A percentile compares a stretch with the other conserved stretches of the same genome.
Conservation (phyloP, 2,113 vertebrate genomes). For the Thryonomys swinderianus region DNA sequence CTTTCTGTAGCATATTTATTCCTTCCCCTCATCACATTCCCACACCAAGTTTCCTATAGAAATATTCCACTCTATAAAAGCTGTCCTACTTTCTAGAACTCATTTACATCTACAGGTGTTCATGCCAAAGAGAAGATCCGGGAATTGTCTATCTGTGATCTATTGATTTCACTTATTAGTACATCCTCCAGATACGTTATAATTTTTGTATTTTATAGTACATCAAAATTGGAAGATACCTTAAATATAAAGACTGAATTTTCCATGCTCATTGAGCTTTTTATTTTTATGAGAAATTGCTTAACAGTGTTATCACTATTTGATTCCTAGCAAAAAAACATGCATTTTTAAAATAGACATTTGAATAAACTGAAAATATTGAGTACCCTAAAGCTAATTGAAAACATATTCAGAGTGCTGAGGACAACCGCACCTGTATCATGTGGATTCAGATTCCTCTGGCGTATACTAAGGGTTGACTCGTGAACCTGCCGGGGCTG, state of each 20-base stretch:
- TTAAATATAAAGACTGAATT: slow-evolving; percentile 19
- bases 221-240: not conserved
- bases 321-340: not conserved
- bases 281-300: slow-evolving; percentile 4
- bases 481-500: not conserved
- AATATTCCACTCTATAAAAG: no score
- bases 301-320: slow-evolving; percentile 6
- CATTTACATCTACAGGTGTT: no score
- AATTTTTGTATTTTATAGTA: not conserved
- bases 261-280: not conserved
- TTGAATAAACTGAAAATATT: not conserved
- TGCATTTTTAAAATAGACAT: not conserved
- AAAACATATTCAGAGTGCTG: not conserved
- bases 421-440: not conserved
- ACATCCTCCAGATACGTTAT: no score
- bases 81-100: no score
- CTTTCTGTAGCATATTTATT: no score
- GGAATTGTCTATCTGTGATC: no score
- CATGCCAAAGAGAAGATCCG: no score
- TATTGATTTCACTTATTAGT: no score
- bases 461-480: not conserved
- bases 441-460: not conserved
- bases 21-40: no score
- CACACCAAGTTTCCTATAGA: no score
- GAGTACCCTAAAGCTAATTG: not conserved